phyloP scores from a whole-genome alignment of 2,797 vertebrate genomes.

The Antennarius maculatus region DNA sequence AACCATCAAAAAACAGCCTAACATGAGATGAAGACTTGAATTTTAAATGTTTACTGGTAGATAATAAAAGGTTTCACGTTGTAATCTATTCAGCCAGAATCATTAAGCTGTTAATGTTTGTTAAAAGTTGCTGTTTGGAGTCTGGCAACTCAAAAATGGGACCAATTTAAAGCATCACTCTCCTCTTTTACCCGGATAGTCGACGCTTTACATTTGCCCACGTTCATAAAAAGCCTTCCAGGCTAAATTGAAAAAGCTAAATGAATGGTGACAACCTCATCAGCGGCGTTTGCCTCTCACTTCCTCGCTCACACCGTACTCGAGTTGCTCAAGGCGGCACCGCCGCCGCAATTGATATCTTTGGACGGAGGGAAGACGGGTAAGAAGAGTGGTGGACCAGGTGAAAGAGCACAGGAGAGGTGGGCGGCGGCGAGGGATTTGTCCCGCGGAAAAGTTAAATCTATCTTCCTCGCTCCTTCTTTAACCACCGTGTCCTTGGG shows the following conservation, averaged over 20 bases:
- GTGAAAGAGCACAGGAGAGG: slow-evolving; percentile 60
- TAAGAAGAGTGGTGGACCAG: slow-evolving; percentile 53
- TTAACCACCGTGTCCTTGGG: slow-evolving; percentile 72
- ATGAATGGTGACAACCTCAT: slow-evolving; percentile 57
- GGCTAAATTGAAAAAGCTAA: slow-evolving; percentile 52
- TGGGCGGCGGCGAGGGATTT: slow-evolving; percentile 63
- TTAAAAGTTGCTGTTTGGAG: no score
- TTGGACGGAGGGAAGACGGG: slow-evolving; percentile 26
- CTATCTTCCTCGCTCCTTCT: slow-evolving; percentile 73
- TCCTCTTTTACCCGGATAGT: slow-evolving; percentile 26
- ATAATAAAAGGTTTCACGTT: no score
- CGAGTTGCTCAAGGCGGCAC: slow-evolving; percentile 62
- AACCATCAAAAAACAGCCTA: no score
- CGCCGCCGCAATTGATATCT: slow-evolving; percentile 56
- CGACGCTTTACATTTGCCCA: slow-evolving; percentile 54
- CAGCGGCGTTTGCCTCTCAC: slow-evolving; percentile 24
- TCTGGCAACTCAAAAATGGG: no score
- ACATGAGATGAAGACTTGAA: no score
- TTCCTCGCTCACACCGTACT: slow-evolving; percentile 33
- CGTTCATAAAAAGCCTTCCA: slow-evolving; percentile 51
- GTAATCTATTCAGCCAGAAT: no score
- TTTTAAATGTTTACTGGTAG: no score
- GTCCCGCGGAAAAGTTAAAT: slow-evolving; percentile 67
- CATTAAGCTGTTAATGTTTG: no score
- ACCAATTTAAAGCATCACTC: no score